phyloP scores from a whole-genome alignment of 2,113 vertebrate species.

The Aythya baeri region DNA sequence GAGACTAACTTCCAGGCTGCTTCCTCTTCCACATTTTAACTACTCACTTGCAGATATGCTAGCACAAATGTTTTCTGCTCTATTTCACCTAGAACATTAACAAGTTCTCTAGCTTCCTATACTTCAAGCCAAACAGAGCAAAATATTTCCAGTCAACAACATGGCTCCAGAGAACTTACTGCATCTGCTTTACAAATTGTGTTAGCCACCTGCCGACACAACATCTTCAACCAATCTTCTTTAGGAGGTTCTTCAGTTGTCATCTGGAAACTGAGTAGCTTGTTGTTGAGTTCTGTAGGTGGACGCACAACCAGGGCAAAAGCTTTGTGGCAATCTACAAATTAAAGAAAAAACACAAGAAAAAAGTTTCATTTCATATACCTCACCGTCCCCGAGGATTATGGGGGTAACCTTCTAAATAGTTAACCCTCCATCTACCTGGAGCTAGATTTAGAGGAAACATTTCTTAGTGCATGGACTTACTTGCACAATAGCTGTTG shows the following conservation, averaged over 20 bases:
- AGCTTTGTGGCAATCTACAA: conserved; percentile 91
- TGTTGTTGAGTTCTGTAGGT: conserved; percentile 93
- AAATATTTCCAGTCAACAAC: not conserved
- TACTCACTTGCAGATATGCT: not conserved
- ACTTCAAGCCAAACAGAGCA: not conserved
- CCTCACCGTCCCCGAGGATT: not conserved
- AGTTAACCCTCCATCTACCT: not conserved
- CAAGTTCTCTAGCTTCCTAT: not conserved
- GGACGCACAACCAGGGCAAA: conserved; percentile 94
- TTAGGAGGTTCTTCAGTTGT: conserved; percentile 88
- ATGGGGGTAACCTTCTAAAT: not conserved
- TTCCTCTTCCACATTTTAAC: not conserved
- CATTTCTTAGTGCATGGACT: not conserved
- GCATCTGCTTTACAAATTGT: conserved; percentile 96
- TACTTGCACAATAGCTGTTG: not conserved
- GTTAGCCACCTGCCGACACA: conserved; percentile 96
- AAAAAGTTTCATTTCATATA: not conserved
- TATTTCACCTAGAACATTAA: not conserved
- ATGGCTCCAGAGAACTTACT: conserved; percentile 79
- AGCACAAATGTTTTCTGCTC: not conserved
- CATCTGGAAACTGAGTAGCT: conserved; percentile 97
- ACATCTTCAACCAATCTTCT: conserved; percentile 87
- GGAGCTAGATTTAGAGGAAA: not conserved
- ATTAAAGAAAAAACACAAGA: not conserved
- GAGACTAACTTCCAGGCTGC: not conserved